Evolutionary conservation across 2,888 invertebrate genomes (phyloP), one percentile per base, ranked within the genome.

Genomic region (Pollenia amentaria): DNA sequence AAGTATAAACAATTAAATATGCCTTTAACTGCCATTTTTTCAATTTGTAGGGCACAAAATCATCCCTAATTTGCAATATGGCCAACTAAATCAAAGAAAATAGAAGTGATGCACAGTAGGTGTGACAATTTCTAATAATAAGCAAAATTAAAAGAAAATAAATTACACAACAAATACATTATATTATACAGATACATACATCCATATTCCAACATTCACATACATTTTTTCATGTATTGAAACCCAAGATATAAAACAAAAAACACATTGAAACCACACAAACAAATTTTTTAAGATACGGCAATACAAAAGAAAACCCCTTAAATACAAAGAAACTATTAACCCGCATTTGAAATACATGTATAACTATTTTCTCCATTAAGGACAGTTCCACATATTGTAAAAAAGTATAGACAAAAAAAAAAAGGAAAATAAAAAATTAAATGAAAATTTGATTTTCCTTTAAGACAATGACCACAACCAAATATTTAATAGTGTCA

Each of bases 61-160:
- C 60, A 78, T 46, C 78, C 77, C 65, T 38, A 16, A 76, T 55
- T 73, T 48, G 48, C n/a, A 46, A 78, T 12, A 44, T 40, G 29
- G 3, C 10, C 44, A 70, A 40, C 18, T 12, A 64, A 80, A 62
- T 72, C 29, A n/a, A 57, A 29, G 21, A 12, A 48, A 55, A 44
- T 12, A 11, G 4, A 57, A 67, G 38, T 53, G 51, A 55, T 62
- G 57, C 70, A 77, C 86, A 86, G 76, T 79, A 79, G 83, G 86
- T 86, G 86, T 83, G 79, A 79, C 70, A 76, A 60, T 86, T 83
- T 83, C 64, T 44, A 83, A 86, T 60, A 79, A 60, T 72, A 76
- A 57, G 16, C 48, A 46, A 64, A 72, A 53, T 46, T 21, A 57
- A 57, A 64, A 9, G 29, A 9, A 44, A 21, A 57, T 42, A 72